phyloP scores from a whole-genome alignment of 2,888 invertebrate genomes.

The Orthosia cruda region DNA sequence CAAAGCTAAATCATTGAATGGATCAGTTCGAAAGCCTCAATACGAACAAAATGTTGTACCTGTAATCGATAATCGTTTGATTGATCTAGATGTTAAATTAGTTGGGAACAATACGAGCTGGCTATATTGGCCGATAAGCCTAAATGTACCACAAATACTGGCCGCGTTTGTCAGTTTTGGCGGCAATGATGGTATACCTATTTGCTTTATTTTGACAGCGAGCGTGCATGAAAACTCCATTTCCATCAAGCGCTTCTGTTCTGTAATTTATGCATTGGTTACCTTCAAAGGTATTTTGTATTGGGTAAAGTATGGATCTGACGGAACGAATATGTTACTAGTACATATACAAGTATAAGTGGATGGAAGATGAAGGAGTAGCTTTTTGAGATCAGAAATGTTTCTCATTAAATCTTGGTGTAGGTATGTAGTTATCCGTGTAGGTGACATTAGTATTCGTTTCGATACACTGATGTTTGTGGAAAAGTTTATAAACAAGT shows the following conservation, averaged over 20 bases:
- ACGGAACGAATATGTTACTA: constrained; percentile 16
- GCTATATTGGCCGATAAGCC: constrained; percentile 65
- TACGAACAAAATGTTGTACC: constrained; percentile 9
- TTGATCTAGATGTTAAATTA: constrained; percentile 57
- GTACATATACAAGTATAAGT: not conserved
- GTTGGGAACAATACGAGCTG: constrained; percentile 56
- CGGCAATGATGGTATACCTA: constrained; percentile 41
- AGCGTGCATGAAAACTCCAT: constrained; percentile 68
- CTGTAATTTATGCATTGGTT: constrained; percentile 71
- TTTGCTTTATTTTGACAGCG: constrained; percentile 71
- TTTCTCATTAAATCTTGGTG: not conserved
- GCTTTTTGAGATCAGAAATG: not conserved
- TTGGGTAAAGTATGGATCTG: constrained; percentile 28
- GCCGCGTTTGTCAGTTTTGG: constrained; percentile 60
- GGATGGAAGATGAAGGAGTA: not conserved
- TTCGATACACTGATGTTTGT: constrained; percentile 7
- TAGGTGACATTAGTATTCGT: not conserved
- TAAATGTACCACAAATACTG: constrained; percentile 66
- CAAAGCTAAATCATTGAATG: constrained; percentile 35
- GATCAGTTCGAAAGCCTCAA: not conserved
- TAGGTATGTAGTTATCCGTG: not conserved
- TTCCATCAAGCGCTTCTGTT: constrained; percentile 58
- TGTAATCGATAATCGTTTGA: constrained; percentile 41
- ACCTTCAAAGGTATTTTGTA: constrained; percentile 61
- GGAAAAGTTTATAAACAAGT: constrained; percentile 24